These are phyloP conservation scores for Cyprinus carpio DNA, from an alignment of 2,113 vertebrate genomes.

Conservation along the genomic window DNA sequence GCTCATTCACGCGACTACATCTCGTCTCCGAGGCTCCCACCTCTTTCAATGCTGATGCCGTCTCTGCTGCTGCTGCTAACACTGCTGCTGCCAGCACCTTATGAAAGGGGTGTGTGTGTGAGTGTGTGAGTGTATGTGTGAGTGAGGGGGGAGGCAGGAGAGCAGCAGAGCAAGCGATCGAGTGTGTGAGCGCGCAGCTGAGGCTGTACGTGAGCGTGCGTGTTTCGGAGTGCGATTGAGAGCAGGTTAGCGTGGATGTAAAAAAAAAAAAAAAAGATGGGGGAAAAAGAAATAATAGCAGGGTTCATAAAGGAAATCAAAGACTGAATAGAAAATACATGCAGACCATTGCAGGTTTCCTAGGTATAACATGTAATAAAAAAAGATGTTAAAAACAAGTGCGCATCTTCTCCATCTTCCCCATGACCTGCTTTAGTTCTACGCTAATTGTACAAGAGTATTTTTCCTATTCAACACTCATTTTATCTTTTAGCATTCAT, in stretches of 20 bases:
- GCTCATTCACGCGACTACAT: constrained; percentile 58
- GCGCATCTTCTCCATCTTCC: background rate
- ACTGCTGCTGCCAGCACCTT: constrained; percentile 80
- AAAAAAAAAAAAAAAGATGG: constrained; percentile 67
- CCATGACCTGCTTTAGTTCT: background rate
- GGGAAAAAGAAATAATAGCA: constrained; percentile 45
- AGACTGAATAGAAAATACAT: background rate
- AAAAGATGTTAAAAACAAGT: background rate
- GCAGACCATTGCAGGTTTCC: background rate
- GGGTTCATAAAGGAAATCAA: constrained; percentile 9
- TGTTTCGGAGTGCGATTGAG: constrained; percentile 54
- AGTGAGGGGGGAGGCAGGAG: constrained; percentile 34
- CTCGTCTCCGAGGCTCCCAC: constrained; percentile 69
- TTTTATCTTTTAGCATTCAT: background rate
- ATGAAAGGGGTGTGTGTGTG: constrained; percentile 75
- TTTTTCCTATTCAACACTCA: too few relatives aligned
- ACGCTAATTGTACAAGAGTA: background rate
- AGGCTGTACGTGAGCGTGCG: constrained; percentile 43
- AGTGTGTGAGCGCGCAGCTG: constrained; percentile 40
- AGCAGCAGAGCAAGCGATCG: constrained; percentile 20
- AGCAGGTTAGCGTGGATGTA: constrained; percentile 72
- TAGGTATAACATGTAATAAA: background rate
- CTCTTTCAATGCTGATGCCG: constrained; percentile 49
- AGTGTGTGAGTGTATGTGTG: constrained; percentile 53
- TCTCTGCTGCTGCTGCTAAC: constrained; percentile 44